Base-by-base conservation (phyloP, 2,888 invertebrate genomes). In the Xestia ashworthii region DNA sequence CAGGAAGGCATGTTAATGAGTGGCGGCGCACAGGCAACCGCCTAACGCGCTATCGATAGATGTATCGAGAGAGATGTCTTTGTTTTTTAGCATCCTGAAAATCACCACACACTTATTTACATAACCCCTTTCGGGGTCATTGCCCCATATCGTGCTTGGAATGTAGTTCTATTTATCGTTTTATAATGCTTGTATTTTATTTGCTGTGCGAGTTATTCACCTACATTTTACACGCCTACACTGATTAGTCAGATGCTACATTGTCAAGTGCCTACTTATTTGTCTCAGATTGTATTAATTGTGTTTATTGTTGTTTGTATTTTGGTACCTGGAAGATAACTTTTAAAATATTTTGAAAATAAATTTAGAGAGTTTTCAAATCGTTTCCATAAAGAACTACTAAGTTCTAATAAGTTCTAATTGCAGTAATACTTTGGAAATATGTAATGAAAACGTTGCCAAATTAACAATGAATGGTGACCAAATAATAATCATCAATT, bases 91-190 rank as follows among this genome's bases (percentile, higher is more conserved):
- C 71, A 25, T 67, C 74, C 65, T 70, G 69, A 73, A 71, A 82
- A 78, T 80, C 74, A 71, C 71, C 65, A 76, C 53, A 71, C 46
- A 81, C 78, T 83, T 94, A 93, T 93, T 92, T 92, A 93, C 88
- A 89, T 91, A 92, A 91, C 90, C 91, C 88, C 82, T 85, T 90
- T 91, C 84, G 86, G 88, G 94, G 94, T 94, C 94, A 93, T 91
- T 94, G 94, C 91, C 93, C 94, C 89, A 90, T 87, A 66, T 74
- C 62, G 46, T 58, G 55, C 70, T 72, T 62, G 75, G 73, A 67
- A 62, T 77, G 67, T 64, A 66, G 38, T 71, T 70, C 46, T 87
- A 81, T 76, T 78, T 83, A 74, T 58, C 64, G 71, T 78, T 75
- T 38, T 69, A 60, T 71, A 85, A 64, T 81, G 75, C 67, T 81